Evolutionary conservation across 2,113 vertebrate species (phyloP), one percentile per base, ranked within the genome.

Genomic region (Glaucidium brasilianum): DNA sequence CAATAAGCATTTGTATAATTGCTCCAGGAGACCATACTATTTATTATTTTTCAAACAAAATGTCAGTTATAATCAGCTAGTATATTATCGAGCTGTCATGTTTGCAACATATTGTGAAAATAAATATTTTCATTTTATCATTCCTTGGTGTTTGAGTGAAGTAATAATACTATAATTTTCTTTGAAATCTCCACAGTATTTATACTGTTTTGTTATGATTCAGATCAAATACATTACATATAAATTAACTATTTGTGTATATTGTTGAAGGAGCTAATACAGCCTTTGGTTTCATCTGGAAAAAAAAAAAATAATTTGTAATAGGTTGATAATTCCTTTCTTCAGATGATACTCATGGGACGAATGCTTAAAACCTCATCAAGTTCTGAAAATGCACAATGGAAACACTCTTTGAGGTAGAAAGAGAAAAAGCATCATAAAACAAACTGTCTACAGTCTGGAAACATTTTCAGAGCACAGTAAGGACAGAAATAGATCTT

Each of bases 1-100:
- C 27, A 50, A 35, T 26, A 49, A 94, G 11, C 21, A n/a, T 82
- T 59, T 85, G 53, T 93, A 27, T 68, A 90, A 77, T 68, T 89
- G 63, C 67, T 71, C 29, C n/a, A 88, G 77, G 76, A 90, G 15
- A 85, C 12, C 15, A 49, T 74, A 43, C 6, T 79, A 35, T 81
- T 90, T 87, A 43, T 85, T 90, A 93, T 87, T 85, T 88, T 74
- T 79, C 47, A 91, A 93, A 84, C 30, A 89, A 74, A 85, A 86
- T 75, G 94, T 79, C 87, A 88, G 62, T 66, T 86, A 37, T 53
- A 58, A 74, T 93, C n/a, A 88, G 55, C 16, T 15, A 50, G 66
- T 81, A 90, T 83, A 75, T 64, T 92, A 94, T 73, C 91, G 79
- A 83, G 71, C 72, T 91, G 93, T 76, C 79, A 39, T 47, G 15